Evolutionary conservation across 2,113 vertebrate species (phyloP), one percentile per base, ranked within the genome.

Genomic region (Camelus dromedarius): DNA sequence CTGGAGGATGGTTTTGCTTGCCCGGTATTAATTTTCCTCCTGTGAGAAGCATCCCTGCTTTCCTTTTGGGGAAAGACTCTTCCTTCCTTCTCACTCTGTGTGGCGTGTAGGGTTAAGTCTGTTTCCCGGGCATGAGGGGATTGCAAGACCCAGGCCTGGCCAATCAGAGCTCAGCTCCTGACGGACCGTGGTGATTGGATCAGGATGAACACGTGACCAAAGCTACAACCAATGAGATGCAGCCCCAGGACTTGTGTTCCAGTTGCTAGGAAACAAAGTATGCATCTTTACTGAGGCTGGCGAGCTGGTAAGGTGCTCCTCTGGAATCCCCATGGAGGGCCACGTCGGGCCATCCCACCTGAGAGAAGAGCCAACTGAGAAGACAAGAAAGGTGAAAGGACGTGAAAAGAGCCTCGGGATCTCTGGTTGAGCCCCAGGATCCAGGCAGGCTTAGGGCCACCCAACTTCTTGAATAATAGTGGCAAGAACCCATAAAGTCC

Each of bases 281-380:
- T 38, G 15, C n/a, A 24, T 80, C 28, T 69, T 62, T 46, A 6
- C 19, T 2, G 2, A 46, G 75, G 64, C 15, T 4, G 12, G 15
- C 2, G 22, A 70, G 38, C 64, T 35, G 20, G 76, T 9, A 13
- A 24, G 38, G 10, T 9, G 2, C 0, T 1, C 16, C 8, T 56
- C 28, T 48, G 50, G 28, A 26, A 56, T 42, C 35, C 35, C 22
- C 20, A 10, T 12, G 8, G 62, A 20, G 20, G 5, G 1, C 8
- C 46, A 35, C 66, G 8, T 54, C 3, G 32, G 14, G 14, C 64
- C 46, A 35, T 10, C 22, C 64, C 10, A 7, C 83, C 24, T 2
- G n/a, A 86, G 14, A 86, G 24, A 12, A 70, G 70, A 38, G 64
- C n/a, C 48, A 38, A 16, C 3, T 52, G 15, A 38, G 35, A 38